Base-by-base conservation (phyloP, 2,113 vertebrate species). In the Aplodontia rufa region DNA sequence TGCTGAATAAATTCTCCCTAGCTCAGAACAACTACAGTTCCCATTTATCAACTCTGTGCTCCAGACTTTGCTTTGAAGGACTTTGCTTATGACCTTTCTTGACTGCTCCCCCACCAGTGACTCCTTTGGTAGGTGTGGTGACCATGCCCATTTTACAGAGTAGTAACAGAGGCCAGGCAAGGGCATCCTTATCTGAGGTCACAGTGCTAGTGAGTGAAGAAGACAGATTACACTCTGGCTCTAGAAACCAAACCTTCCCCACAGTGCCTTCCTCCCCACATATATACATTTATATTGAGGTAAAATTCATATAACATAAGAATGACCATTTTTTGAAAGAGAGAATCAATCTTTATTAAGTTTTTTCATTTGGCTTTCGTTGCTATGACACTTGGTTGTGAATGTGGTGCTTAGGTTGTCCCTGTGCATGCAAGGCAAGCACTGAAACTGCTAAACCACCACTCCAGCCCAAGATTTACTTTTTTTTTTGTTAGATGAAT, bases 11-110 rank as follows among this genome's bases (percentile, higher is more conserved):
- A 30, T 32, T 69, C 4, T 68, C 16, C 12, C 16, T 68, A n/a
- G 64, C 6, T 20, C 64, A 68, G 16, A n/a, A n/a, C 30, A 68
- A n/a, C 12, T 19, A 68, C 14, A 19, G 64, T 71, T 40, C 35
- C 64, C 3, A 13, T 13, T 13, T 22, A 8, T 24, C 2, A 32
- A 22, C 26, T 16, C 42, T 51, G 20, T 19, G 40, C 11, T 47
- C 26, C n/a, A n/a, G n/a, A n/a, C 0, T 0, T 30, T 28, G 19
- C 49, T 16, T 26, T 49, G 22, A 17, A 26, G 12, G 5, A 0
- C 53, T 74, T 37, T 51, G 11, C 30, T 17, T 40, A 71, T 35
- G 53, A 14, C 42, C 5, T 37, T 62, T 80, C 72, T 30, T 20
- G 47, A 68, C 2, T 11, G 1, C 0, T 8, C 28, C 72, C 40